Evolutionary conservation across 2,888 invertebrate genomes (phyloP), one percentile per base, ranked within the genome.

Genomic region (Thera britannica): DNA sequence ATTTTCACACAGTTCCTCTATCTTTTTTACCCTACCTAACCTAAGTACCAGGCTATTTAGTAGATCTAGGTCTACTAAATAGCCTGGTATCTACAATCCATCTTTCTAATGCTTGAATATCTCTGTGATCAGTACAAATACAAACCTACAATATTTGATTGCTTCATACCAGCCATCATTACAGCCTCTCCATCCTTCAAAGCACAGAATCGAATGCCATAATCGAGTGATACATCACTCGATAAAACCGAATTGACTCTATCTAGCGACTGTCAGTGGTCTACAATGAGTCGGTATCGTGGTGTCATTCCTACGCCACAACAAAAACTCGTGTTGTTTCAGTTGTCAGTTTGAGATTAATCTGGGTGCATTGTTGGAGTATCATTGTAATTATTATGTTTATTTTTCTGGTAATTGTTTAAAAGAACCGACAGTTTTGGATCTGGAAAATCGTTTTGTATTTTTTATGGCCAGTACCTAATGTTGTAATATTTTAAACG

Each of bases 211-310:
- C 67, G 55, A 60, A 51, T 23, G 54, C 62, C 41, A 64, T 71
- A 68, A 71, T 71, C 71, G 62, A 68, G 62, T 71, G 86, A 86
- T 86, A 77, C 72, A 78, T 81, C 78, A 75, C 68, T 72, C 72
- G 87, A 86, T 86, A 86, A 74, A 75, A 67, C 68, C 74, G 70
- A 78, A 77, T 76, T 77, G 83, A 81, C 83, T 81, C 79, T 81
- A 84, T 84, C 85, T 76, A 72, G 71, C 72, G 72, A 79, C 82
- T 82, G 87, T 86, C 86, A 85, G 76, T 49, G 61, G 9, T 73
- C 70, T 65, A 78, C 77, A 74, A 70, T 70, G 72, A 64, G 70
- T 69, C 74, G 61, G 65, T 71, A 72, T 71, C 67, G 62, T 52
- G 34, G 68, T 75, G 75, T 75, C 75, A 74, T 72, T 72, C 72